Evolutionary conservation across 37 sponge, comb jelly and placozoan genomes (phyloP).

Genomic region (Geodia barretti): DNA sequence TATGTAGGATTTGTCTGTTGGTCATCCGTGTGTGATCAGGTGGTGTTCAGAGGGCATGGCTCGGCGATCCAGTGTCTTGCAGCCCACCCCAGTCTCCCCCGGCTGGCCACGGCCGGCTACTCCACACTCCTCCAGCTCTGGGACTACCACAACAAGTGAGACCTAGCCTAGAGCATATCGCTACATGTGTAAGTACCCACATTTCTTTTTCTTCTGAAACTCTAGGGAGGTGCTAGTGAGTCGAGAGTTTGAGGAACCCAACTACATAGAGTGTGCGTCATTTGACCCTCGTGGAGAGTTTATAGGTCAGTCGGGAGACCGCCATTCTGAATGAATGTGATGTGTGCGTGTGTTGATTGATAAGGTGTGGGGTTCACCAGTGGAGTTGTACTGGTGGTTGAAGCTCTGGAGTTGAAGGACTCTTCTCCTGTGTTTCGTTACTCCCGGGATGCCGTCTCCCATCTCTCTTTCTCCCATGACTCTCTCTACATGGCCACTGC

Average conservation of each 20-base stretch:
- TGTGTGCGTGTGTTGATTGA: background rate
- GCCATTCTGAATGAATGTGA: background rate
- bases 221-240: conserved; percentile 49
- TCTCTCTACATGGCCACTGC: conserved; percentile 88
- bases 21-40: conserved; percentile 25
- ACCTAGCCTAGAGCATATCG: background rate
- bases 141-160: conserved; percentile 89
- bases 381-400: conserved; percentile 79
- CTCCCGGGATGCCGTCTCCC: conserved; percentile 85
- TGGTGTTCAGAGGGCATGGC: conserved; percentile 74
- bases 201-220: background rate
- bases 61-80: conserved; percentile 77
- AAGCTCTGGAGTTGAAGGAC: conserved; percentile 76
- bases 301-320: conserved; percentile 42
- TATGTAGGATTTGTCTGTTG: too few species aligned
- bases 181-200: background rate
- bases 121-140: conserved; percentile 89
- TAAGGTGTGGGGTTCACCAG: conserved; percentile 89
- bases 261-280: conserved; percentile 65
- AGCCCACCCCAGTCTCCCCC: conserved; percentile 74
- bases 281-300: conserved; percentile 76
- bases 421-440: conserved; percentile 65
- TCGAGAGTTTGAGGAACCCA: conserved; percentile 59
- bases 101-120: conserved; percentile 84
- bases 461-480: conserved; percentile 94